Evolutionary conservation across 1,140 invertebrate genomes (phyloP), one percentile per base, ranked within the genome.

Genomic region (Sarcophaga peregrina): DNA sequence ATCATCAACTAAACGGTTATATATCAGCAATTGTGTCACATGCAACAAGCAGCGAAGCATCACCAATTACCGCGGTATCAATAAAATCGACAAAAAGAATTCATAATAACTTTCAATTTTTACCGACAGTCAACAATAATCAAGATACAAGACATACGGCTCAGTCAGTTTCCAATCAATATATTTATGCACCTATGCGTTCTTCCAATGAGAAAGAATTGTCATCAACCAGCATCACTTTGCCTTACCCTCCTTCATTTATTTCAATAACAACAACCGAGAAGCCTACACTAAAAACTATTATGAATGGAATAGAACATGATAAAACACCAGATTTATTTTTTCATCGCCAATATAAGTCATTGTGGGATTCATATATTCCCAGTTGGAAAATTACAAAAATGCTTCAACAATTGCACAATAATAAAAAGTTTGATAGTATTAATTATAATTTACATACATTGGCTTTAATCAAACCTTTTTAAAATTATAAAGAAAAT

Each of bases 161-260:
- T 47, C 20, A 80, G 15, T n/a, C 50, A 9, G 37, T 54, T 20
- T 89, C 88, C 17, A 89, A 89, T 80, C 88, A 89, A 73, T 85
- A 85, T 17, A 84, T 85, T 20, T 89, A 82, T 76, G 88, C 88
- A 0, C 86, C 86, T 0, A 54, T 83, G 48, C 13, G 86, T n/a
- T 84, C 82, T 15, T 81, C 85, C 9, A 83, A 46, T 5, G 46
- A 45, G 54, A 50, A 46, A n/a, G 17, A 45, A 9, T 81, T 25
- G 10, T 20, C 13, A 11, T 52, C 15, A 5, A 62, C 62, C 20
- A 8, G n/a, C 54, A 86, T 86, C 0, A 87, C 86, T 0, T n/a
- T 89, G 45, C 88, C 88, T 1, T 89, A 89, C 84, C 88, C 88
- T 5, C 88, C 88, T 13, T 89, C 88, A 46, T 89, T 89, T 80